Conservation (phyloP, 23 tunicate genomes). For the Ascidia mentula region DNA sequence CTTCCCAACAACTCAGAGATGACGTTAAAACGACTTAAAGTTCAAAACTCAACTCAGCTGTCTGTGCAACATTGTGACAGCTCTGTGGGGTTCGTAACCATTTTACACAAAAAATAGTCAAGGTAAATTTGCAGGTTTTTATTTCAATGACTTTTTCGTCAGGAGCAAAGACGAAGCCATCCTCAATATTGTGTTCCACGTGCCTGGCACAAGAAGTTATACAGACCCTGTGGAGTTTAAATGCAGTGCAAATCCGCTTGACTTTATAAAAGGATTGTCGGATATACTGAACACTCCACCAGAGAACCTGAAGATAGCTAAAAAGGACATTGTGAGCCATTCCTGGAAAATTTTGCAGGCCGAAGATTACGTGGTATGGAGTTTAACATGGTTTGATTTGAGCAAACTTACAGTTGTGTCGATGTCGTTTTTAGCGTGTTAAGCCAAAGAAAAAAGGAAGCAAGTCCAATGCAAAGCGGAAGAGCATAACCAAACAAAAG, state of each 20-base stretch:
- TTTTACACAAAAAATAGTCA: too few relatives aligned
- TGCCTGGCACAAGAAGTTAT: neutral
- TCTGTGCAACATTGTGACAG: neutral
- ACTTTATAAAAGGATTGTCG: neutral
- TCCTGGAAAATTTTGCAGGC: neutral
- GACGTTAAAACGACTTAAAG: neutral
- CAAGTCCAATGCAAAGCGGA: neutral
- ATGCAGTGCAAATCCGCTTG: neutral
- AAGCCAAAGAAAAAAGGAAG: neutral
- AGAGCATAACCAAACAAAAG: neutral
- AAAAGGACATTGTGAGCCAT: neutral
- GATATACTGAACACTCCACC: neutral
- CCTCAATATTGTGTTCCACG: neutral
- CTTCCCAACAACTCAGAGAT: neutral
- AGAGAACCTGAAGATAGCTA: neutral
- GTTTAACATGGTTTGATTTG: too few relatives aligned
- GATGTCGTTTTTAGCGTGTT: neutral
- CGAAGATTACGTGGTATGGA: neutral
- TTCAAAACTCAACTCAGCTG: neutral
- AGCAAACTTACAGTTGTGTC: neutral
- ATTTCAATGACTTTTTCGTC: neutral
- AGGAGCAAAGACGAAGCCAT: neutral
- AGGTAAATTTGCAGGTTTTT: too few relatives aligned
- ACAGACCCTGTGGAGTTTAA: neutral
- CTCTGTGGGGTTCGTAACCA: neutral